Conservation (phyloP, 2,797 vertebrate genomes). For the Jordanella pulchra region DNA sequence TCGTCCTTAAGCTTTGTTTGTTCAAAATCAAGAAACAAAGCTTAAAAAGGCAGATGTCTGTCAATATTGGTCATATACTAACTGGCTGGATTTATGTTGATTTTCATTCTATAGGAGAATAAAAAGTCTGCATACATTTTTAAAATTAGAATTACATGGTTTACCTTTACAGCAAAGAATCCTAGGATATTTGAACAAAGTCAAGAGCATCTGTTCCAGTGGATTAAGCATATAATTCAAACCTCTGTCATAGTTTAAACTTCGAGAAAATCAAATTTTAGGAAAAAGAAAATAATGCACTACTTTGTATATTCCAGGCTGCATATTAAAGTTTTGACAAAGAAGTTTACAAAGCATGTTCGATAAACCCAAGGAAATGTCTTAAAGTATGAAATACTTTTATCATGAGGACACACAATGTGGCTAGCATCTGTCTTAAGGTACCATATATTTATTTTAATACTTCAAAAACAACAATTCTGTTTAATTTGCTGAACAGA, state of each 20-base stretch:
- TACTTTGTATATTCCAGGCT: background rate
- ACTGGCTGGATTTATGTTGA: background rate
- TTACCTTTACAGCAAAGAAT: background rate
- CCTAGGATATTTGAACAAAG: conserved; percentile 5
- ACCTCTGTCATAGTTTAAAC: background rate
- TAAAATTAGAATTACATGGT: background rate
- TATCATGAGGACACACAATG: background rate
- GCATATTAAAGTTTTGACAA: background rate
- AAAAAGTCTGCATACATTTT: background rate
- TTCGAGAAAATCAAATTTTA: background rate
- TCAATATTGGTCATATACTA: conserved; percentile 8
- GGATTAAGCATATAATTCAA: background rate
- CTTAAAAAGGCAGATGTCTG: conserved; percentile 4
- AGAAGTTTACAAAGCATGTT: background rate
- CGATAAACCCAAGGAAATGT: background rate
- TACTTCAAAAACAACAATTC: background rate
- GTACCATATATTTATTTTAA: background rate
- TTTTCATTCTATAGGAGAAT: background rate
- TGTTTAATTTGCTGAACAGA: background rate
- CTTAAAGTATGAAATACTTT: background rate
- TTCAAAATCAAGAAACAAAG: background rate
- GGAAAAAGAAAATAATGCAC: background rate
- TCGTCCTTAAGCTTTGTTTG: conserved; percentile 1
- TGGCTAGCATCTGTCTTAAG: too few species aligned
- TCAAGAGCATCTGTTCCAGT: background rate